Conservation (phyloP, 2,797 vertebrate genomes). For the Lithobates sylvaticus region DNA sequence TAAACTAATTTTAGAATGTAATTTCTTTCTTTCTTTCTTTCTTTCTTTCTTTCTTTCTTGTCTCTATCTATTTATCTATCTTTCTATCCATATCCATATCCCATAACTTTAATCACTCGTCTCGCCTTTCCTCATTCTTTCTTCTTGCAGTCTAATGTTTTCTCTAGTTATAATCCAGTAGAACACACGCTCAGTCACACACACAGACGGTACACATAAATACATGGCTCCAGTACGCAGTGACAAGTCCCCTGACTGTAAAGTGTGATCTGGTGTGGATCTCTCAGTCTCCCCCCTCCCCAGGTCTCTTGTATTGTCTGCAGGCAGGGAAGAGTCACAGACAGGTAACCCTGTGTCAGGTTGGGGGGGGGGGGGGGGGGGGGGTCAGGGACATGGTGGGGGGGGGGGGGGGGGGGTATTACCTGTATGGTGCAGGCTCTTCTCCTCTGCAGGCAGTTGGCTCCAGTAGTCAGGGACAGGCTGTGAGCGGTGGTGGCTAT, state of each 20-base stretch:
- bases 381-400: no score
- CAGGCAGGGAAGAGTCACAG: neutral
- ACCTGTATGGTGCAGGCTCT: slow-evolving; percentile 32
- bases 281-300: neutral
- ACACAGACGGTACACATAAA: neutral
- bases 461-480: neutral
- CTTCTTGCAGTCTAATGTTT: no score
- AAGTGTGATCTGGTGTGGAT: neutral
- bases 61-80: no score
- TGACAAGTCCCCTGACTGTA: neutral
- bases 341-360: neutral
- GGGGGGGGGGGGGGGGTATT: neutral
- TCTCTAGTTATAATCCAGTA: no score
- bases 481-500: slow-evolving; percentile 14
- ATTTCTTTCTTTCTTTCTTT: no score
- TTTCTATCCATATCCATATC: no score
- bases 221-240: neutral
- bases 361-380: no score
- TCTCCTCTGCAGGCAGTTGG: slow-evolving; percentile 36
- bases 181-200: neutral
- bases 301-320: neutral
- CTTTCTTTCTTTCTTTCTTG: no score
- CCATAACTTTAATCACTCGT: no score
- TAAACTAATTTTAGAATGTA: no score
- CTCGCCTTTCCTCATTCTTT: no score